A percentile compares a stretch with the other conserved stretches of the same genome.
Evolutionary conservation across 1,140 invertebrate genomes (phyloP).

Genomic region (Adoxophyes honmai): DNA sequence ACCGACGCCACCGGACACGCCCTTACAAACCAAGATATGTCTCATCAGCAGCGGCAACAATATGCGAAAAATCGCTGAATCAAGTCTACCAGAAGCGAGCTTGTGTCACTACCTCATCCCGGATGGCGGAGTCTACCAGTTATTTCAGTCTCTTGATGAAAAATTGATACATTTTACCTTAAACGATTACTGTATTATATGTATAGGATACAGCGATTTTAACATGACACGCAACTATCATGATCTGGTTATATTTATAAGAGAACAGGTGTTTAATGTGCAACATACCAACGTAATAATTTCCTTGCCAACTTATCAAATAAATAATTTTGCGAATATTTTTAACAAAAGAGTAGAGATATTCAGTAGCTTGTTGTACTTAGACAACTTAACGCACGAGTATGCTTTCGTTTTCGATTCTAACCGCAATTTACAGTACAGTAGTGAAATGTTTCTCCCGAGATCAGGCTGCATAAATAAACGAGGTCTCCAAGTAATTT

Average conservation of each 20-base stretch:
- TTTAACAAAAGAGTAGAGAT: neutral
- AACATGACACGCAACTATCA: neutral
- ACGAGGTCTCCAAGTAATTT: no score
- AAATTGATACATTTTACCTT: neutral
- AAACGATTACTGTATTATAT: neutral
- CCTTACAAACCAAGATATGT: no score
- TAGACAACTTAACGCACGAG: neutral
- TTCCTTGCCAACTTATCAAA: neutral
- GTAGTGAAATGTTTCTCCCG: neutral
- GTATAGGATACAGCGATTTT: neutral
- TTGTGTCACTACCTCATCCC: no score
- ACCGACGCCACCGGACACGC: no score
- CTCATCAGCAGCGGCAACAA: no score
- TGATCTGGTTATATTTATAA: neutral
- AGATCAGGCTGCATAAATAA: no score
- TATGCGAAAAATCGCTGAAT: no score
- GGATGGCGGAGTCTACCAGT: no score
- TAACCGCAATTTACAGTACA: neutral
- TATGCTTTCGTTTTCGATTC: neutral
- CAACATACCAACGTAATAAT: neutral
- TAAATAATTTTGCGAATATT: neutral
- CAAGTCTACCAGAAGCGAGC: no score
- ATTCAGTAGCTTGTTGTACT: neutral
- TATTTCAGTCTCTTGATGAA: neutral
- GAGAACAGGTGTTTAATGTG: neutral